phyloP scores from a whole-genome alignment of 2,797 vertebrate genomes.

The Squalus acanthias region DNA sequence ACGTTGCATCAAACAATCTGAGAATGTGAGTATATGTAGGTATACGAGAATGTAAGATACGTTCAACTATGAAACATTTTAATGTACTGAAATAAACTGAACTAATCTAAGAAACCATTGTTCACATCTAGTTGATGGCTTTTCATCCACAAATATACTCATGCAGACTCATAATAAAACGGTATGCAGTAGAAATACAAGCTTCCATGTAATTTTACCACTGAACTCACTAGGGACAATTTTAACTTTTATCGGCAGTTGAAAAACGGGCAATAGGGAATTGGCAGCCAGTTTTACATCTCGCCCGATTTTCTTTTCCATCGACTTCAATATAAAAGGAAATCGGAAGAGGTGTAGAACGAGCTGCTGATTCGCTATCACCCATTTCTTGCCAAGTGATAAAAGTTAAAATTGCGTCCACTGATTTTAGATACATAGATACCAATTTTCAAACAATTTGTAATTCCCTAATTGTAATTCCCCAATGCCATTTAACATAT shows the following conservation, averaged over 20 bases:
- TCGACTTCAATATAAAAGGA: neutral
- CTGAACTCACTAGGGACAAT: neutral
- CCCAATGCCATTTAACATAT: neutral
- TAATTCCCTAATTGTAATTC: neutral
- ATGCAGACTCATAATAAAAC: neutral
- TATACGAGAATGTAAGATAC: neutral
- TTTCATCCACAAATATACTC: neutral
- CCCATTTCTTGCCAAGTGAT: neutral
- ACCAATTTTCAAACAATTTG: neutral
- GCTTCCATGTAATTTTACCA: neutral
- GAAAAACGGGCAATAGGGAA: neutral
- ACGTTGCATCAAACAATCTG: neutral
- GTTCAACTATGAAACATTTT: neutral
- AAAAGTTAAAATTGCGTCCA: neutral
- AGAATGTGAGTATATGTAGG: neutral
- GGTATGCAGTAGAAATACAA: neutral
- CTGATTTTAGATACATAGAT: neutral
- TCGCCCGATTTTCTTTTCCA: neutral
- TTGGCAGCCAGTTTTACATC: neutral
- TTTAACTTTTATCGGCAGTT: neutral
- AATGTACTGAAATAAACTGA: neutral
- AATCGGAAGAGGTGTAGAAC: neutral
- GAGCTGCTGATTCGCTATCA: neutral
- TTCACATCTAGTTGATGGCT: neutral
- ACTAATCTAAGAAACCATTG: neutral